A percentile compares a stretch with the other conserved stretches of the same genome.
Conservation (phyloP, 2,113 vertebrate species). For the Leptobrachium ailaonicum region DNA sequence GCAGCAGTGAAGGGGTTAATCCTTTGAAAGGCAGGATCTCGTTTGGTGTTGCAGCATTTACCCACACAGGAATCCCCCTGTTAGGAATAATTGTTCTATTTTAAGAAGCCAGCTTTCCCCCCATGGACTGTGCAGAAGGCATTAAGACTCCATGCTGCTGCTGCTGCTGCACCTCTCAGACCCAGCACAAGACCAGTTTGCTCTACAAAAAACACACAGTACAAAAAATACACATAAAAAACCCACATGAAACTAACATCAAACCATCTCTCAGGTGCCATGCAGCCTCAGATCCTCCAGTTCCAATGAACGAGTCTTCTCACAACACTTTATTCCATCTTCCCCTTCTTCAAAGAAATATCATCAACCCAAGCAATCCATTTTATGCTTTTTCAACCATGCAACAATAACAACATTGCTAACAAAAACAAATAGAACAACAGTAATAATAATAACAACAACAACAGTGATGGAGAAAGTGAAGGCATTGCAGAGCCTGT, state of each 20-base stretch:
- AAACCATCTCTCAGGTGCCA: background rate
- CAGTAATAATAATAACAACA: background rate
- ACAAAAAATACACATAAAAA: too few species aligned
- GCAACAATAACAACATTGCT: too few species aligned
- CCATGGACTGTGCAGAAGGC: slow-evolving; percentile 2
- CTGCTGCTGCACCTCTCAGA: background rate
- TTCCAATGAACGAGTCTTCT: too few species aligned
- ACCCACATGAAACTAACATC: background rate
- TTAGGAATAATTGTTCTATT: slow-evolving; percentile 23
- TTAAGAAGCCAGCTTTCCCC: background rate
- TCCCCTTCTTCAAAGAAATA: too few species aligned
- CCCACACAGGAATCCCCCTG: slow-evolving; percentile 20
- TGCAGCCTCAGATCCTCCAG: background rate
- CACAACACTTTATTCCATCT: too few species aligned
- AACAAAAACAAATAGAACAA: background rate
- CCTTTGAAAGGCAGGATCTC: background rate
- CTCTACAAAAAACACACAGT: too few species aligned
- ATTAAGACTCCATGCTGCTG: slow-evolving; percentile 6
- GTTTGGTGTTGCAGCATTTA: slow-evolving; percentile 13
- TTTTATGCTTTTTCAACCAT: too few species aligned
- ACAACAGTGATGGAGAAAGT: background rate
- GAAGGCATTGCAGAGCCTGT: background rate
- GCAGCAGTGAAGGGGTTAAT: slow-evolving; percentile 6
- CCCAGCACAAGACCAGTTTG: background rate
- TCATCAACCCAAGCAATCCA: too few species aligned